Evolutionary conservation across 1,140 invertebrate species (phyloP), one percentile per base, ranked within the genome.

Genomic region (Harpegnathos saltator): DNA sequence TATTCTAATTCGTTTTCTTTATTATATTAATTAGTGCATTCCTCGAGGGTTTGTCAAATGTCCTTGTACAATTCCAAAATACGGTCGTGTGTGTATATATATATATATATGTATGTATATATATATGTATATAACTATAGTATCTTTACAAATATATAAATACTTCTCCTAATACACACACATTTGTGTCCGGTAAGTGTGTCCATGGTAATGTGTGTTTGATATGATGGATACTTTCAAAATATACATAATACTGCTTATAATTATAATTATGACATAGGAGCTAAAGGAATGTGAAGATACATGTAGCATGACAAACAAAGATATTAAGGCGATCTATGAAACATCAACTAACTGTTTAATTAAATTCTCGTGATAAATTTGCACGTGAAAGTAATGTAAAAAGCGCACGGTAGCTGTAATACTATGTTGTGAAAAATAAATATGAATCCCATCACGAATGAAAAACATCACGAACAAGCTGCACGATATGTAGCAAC

Each of bases 1-100:
- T 56, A 50, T 50, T 44, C 38, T 87, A 88, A 82, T 88, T 73
- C 44, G 74, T 72, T 85, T 11, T 33, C 19, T 83, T 65, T 33
- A 19, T 73, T 83, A 83, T 87, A 83, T 68, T 82, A 87, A 54
- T 86, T 82, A 74, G 77, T 82, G 75, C 29, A 69, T 82, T 73
- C 54, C 73, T 71, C 15, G 38, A 9, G 38, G 7, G 19, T 82
- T 74, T 74, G 66, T 82, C 54, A 74, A 52, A 74, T 82, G 84
- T 38, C 29, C 38, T 74, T 75, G 29, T 87, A 87, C 62, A 87
- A 38, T 59, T 73, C 56, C 54, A 87, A 88, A 88, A 88, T 85
- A 86, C 74, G 52, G 58, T 84, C 62, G 48, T 80, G 56, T 80
- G 54, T 80, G 59, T 68, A 50, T 78, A 58, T 68, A 44, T 44